Percentiles rank a stretch among this genome's conserved stretches.
Conservation (phyloP, 2,797 vertebrate species). For the Lutjanus argentimaculatus region DNA sequence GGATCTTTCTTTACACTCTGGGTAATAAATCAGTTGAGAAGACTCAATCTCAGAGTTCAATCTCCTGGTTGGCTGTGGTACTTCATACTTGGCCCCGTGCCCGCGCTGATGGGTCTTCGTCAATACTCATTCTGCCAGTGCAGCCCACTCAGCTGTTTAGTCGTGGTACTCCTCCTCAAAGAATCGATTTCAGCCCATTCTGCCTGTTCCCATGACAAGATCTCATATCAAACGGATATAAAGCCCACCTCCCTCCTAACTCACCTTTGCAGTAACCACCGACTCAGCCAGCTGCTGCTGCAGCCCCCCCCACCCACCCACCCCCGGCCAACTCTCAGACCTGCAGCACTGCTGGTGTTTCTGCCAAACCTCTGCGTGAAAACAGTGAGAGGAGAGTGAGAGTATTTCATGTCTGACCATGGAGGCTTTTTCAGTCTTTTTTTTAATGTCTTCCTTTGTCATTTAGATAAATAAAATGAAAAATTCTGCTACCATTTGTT, state of each 20-base stretch:
- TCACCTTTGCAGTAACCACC: conserved; percentile 32
- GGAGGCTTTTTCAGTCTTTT: background rate
- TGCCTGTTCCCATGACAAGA: conserved; percentile 41
- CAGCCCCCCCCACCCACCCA: background rate
- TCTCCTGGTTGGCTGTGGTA: conserved; percentile 41
- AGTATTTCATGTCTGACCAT: conserved; percentile 3
- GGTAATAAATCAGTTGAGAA: conserved; percentile 64
- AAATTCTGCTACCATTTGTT: background rate
- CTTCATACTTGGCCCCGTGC: conserved; percentile 47
- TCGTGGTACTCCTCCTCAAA: conserved; percentile 48
- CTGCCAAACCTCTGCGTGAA: conserved; percentile 25
- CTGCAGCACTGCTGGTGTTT: conserved; percentile 3
- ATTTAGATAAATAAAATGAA: conserved; percentile 1
- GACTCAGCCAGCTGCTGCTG: conserved; percentile 57
- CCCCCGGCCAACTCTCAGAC: conserved; percentile 21
- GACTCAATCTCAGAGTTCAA: conserved; percentile 55
- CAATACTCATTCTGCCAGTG: conserved; percentile 42
- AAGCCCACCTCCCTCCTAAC: conserved; percentile 20
- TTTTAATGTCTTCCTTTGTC: background rate
- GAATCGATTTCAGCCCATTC: conserved; percentile 59
- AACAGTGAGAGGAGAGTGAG: background rate
- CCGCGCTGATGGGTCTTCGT: conserved; percentile 39
- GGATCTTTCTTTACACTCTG: conserved; percentile 39
- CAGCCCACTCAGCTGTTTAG: conserved; percentile 65
- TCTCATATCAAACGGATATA: conserved; percentile 50